Base-by-base conservation (phyloP, 2,888 invertebrate species). In the Corythucha ciliata region DNA sequence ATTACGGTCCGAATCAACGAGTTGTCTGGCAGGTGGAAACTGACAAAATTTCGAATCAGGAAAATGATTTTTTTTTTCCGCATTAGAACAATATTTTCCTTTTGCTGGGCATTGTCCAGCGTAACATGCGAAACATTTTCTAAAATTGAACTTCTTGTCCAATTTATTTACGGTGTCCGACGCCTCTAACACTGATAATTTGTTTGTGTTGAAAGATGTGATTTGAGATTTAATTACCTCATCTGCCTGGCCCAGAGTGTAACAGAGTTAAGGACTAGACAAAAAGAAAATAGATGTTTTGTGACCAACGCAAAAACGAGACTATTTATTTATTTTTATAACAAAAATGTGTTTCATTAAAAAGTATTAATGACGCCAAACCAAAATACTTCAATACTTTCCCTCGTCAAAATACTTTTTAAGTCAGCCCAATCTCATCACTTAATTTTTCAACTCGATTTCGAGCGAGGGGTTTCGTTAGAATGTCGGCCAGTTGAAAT, bases 401-500 rank as follows among this genome's bases (percentile, higher is more conserved):
- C n/a, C n/a, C n/a, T n/a, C n/a, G n/a, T n/a, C n/a, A n/a, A n/a
- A n/a, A n/a, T n/a, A n/a, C n/a, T n/a, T n/a, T n/a, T n/a, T n/a
- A n/a, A n/a, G n/a, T n/a, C n/a, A n/a, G n/a, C n/a, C n/a, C n/a
- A n/a, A n/a, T n/a, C n/a, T n/a, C n/a, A n/a, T n/a, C n/a, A n/a
- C n/a, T n/a, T n/a, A n/a, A n/a, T 33, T 33, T 33, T 4, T 4
- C 33, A 16, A 33, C 33, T 14, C n/a, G n/a, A 33, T 16, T 33
- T 36, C 21, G 18, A n/a, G 8, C 25, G 10, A 42, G 18, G 8
- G 42, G 25, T 14, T 42, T 42, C 10, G 44, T 44, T n/a, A 42
- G 18, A 7, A n/a, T 27, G 18, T 42, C 44, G 5, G 44, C 44
- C 18, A 44, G n/a, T 14, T 44, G 44, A 29, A 18, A 12, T 21